Percentiles rank a stretch among this genome's conserved stretches.
Conservation (phyloP, 2,113 vertebrate genomes). For the Penelope pileata region DNA sequence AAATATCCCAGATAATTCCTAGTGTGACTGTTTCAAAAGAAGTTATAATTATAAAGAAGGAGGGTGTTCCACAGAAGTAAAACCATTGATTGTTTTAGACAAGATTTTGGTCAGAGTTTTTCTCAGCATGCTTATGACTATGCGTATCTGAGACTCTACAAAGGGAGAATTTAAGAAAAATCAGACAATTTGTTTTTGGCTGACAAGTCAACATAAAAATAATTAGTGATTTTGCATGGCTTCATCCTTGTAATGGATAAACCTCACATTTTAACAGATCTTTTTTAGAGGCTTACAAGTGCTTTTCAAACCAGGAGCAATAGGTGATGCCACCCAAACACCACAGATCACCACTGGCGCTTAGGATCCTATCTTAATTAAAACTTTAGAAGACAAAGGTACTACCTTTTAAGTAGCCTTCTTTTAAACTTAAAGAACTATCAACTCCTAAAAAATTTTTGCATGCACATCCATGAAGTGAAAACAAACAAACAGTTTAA, state of each 20-base stretch:
- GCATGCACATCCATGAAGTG: background rate
- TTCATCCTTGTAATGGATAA: background rate
- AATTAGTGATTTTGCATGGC: background rate
- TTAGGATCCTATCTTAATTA: background rate
- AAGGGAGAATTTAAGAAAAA: background rate
- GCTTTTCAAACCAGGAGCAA: background rate
- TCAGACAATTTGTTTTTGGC: fast-evolving
- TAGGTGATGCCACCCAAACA: background rate
- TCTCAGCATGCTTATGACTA: background rate
- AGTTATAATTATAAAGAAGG: background rate
- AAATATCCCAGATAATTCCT: background rate
- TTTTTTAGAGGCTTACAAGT: background rate
- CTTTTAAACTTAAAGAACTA: background rate
- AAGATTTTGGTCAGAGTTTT: background rate
- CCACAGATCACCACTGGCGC: background rate
- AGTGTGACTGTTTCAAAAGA: background rate
- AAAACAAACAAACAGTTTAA: background rate
- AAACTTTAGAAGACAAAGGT: background rate
- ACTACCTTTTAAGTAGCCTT: background rate
- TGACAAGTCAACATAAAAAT: background rate
- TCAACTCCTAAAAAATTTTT: background rate
- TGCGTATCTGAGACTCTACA: background rate
- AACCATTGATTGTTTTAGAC: background rate
- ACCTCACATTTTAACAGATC: background rate
- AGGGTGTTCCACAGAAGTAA: background rate